Base-by-base conservation (phyloP, 2,113 vertebrate genomes). In the Daubentonia madagascariensis region DNA sequence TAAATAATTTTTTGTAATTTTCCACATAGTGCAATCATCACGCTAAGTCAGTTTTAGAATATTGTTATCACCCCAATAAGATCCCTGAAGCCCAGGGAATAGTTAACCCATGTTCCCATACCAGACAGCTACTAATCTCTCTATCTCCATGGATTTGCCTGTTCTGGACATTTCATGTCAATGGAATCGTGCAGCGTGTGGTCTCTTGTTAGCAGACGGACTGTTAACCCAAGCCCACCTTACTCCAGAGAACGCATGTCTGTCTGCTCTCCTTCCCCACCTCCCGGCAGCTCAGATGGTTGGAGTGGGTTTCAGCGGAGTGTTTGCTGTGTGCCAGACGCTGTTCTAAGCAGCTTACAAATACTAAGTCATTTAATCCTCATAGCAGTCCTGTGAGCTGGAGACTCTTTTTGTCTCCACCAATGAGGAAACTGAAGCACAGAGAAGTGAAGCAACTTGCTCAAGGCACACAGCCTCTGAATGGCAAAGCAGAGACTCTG, bases 221-320 rank as follows among this genome's bases (percentile, higher is more conserved):
- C 17, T n/a, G 1, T 6, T 5, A 5, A 2, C 45, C 28, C 8
- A 18, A 20, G 22, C 37, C 35, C 1, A 0, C 9, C 35, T 54
- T 23, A 9, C 23, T 43, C 37, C 35, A n/a, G 28, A 43, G 7
- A 22, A 4, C 37, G 4, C 16, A 0, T 18, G 23, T 80, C 81
- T 59, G 0, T 37, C 37, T 45, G 23, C 40, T 13, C 75, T 54
- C 23, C 67, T 91, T 63, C 72, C 48, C 65, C 50, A 48, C 37
- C 83, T 43, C 52, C 54, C 2, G 28, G 18, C 1, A 8, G 20
- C n/a, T 65, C 73, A 40, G 54, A 50, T 25, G 43, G 67, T 30
- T 50, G 32, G 83, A 40, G 79, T 45, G 68, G 2, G 20, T 76
- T 70, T 91, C 89, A 83, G 0, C 52, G 8, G 52, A 10, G 23